Percentiles rank a stretch among this genome's conserved stretches.
Evolutionary conservation across 2,113 vertebrate species (phyloP).

Genomic region (Nothocercus julius): DNA sequence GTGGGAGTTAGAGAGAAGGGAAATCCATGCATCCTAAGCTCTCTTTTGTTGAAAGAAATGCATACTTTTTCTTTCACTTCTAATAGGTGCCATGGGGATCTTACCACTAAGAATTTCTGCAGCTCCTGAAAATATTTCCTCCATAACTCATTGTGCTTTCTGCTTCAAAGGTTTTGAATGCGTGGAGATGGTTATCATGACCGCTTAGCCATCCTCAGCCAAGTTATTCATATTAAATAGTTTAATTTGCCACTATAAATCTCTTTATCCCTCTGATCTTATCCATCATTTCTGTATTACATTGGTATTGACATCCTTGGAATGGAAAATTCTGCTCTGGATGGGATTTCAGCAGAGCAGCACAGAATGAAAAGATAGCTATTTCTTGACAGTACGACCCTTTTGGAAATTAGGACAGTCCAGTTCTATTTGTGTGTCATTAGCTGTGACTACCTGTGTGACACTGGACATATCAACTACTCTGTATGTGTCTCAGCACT

Average conservation of each 20-base stretch:
- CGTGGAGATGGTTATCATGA: background rate
- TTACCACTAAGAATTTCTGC: background rate
- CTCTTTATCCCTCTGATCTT: background rate
- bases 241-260: conserved; percentile 24
- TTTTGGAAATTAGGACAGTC: background rate
- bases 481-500: background rate
- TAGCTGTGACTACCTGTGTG: background rate
- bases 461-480: background rate
- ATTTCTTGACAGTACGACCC: background rate
- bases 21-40: background rate
- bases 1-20: background rate
- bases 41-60: background rate
- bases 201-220: background rate
- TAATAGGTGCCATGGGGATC: background rate
- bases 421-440: background rate
- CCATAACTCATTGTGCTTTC: background rate
- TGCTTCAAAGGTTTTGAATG: background rate
- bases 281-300: background rate
- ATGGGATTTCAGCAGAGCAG: background rate
- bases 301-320: background rate
- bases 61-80: background rate
- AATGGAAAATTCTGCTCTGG: background rate
- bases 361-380: background rate
- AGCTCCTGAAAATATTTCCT: background rate
- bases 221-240: background rate